These are phyloP conservation scores for Ellobium chinense DNA, from an alignment of 2,888 invertebrate genomes.

Conservation along the genomic window DNA sequence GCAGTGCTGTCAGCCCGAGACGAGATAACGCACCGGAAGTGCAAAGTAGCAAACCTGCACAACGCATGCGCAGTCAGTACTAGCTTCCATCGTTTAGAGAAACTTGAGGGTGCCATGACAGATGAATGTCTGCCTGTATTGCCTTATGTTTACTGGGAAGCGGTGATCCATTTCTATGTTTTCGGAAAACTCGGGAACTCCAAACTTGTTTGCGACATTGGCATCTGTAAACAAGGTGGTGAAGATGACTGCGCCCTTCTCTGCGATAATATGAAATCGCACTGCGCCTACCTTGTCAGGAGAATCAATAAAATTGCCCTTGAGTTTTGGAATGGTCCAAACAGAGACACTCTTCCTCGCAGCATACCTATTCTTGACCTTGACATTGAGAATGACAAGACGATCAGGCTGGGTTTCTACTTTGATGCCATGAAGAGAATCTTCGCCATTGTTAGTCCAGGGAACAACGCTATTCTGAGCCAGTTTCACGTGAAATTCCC, in stretches of 20 bases:
- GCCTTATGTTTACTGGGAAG: slow-evolving; percentile 50
- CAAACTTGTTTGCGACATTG: slow-evolving; percentile 49
- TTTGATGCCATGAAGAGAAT: slow-evolving; percentile 40
- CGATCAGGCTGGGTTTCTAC: slow-evolving; percentile 49
- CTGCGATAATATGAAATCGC: slow-evolving; percentile 51
- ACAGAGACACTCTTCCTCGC: slow-evolving; percentile 47
- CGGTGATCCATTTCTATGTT: slow-evolving; percentile 47
- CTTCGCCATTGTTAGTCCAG: slow-evolving; percentile 48
- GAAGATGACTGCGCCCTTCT: slow-evolving; percentile 47
- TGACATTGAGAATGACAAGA: slow-evolving; percentile 49
- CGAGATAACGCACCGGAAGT: slow-evolving; percentile 50
- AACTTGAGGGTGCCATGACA: slow-evolving; percentile 48
- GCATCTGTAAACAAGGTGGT: slow-evolving; percentile 48
- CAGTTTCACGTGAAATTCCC: slow-evolving; percentile 49
- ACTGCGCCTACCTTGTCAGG: slow-evolving; percentile 50
- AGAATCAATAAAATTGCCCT: slow-evolving; percentile 47
- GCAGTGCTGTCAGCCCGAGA: slow-evolving; percentile 44
- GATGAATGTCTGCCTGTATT: slow-evolving; percentile 45
- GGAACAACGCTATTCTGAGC: slow-evolving; percentile 42
- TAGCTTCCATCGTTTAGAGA: slow-evolving; percentile 48
- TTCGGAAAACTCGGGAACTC: slow-evolving; percentile 45
- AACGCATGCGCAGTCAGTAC: slow-evolving; percentile 43
- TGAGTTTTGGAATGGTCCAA: slow-evolving; percentile 53
- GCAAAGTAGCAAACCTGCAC: slow-evolving; percentile 46
- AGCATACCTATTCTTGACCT: slow-evolving; percentile 49